These are phyloP conservation scores for Eidolon dupreanum DNA, from an alignment of 2,797 vertebrate species.

Conservation along the genomic window DNA sequence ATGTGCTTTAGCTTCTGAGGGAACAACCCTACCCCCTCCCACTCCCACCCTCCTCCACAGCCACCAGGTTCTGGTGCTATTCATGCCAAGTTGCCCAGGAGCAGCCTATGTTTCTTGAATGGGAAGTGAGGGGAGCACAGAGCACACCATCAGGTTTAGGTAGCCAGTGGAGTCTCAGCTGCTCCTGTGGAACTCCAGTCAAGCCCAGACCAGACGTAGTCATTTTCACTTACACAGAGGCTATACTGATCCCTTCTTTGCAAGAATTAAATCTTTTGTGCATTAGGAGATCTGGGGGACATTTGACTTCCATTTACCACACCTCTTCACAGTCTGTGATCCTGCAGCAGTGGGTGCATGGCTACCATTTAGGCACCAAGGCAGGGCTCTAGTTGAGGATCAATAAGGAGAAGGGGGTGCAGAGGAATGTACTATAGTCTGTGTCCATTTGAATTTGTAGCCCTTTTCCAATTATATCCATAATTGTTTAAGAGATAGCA, in stretches of 20 bases:
- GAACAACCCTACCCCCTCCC: neutral
- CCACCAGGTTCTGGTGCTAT: neutral
- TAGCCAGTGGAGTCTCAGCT: neutral
- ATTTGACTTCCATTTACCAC: conserved; percentile 78
- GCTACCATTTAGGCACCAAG: conserved; percentile 72
- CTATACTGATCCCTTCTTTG: conserved; percentile 82
- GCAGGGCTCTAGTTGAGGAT: conserved; percentile 73
- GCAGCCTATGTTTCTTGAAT: neutral
- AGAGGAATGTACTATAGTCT: conserved; percentile 65
- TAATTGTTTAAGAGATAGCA: conserved; percentile 86
- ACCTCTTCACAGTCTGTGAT: conserved; percentile 75
- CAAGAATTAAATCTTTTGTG: conserved; percentile 81
- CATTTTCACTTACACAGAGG: conserved; percentile 80
- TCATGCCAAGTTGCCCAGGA: neutral
- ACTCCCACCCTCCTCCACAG: too few relatives aligned
- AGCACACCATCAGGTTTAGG: neutral
- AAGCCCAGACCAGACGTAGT: conserved; percentile 74
- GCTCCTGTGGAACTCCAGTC: conserved; percentile 67
- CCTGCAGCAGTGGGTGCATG: conserved; percentile 78
- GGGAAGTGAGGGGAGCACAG: neutral
- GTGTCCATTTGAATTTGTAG: conserved; percentile 83
- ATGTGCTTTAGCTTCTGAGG: neutral
- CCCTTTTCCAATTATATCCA: conserved; percentile 84
- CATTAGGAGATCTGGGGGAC: conserved; percentile 70
- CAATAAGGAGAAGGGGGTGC: neutral